Conservation (phyloP, 1,140 invertebrate genomes). For the Leptinotarsa lineolata region DNA sequence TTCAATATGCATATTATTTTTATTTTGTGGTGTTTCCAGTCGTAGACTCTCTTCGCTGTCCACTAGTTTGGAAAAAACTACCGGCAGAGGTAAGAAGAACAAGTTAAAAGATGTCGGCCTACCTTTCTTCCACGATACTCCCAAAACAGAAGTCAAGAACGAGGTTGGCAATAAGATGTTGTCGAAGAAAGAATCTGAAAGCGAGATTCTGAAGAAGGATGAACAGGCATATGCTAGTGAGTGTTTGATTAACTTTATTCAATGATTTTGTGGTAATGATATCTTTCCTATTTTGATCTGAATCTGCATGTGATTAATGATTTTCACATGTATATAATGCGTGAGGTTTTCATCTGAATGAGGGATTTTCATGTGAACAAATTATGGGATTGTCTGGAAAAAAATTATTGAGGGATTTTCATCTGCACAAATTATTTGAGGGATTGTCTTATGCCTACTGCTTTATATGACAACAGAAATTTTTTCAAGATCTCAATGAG, state of each 20-base stretch:
- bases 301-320: constrained; percentile 32
- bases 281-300: constrained; percentile 23
- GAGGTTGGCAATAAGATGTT: background rate
- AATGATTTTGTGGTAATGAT: too few relatives aligned
- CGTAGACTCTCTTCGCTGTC: constrained; percentile 26
- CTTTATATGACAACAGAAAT: background rate
- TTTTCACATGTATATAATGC: constrained; percentile 29
- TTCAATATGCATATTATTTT: background rate
- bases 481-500: too few relatives aligned
- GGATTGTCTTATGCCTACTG: too few relatives aligned
- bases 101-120: constrained; percentile 13
- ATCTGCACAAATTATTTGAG: too few relatives aligned
- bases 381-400: too few relatives aligned
- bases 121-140: constrained; percentile 14
- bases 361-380: too few relatives aligned
- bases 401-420: too few relatives aligned
- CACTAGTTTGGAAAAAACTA: constrained; percentile 18
- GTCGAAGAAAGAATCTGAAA: background rate
- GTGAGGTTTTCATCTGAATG: too few relatives aligned
- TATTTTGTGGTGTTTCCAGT: background rate
- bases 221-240: background rate
- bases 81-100: constrained; percentile 15
- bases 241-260: background rate
- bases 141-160: background rate
- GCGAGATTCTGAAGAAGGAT: background rate